Evolutionary conservation across 2,888 invertebrate species (phyloP).

Genomic region (Diarsia brunnea): DNA sequence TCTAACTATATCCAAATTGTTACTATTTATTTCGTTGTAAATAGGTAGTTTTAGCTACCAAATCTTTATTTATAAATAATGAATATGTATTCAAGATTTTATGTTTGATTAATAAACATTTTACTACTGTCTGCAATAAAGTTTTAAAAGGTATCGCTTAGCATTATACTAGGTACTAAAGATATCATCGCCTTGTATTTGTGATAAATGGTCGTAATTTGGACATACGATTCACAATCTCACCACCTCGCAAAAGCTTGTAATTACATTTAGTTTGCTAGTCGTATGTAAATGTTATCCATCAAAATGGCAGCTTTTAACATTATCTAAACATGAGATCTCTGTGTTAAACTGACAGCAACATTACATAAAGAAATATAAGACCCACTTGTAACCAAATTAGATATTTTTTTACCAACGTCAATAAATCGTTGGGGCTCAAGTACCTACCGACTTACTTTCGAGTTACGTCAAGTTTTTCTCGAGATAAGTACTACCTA

Average conservation of each 20-base stretch:
- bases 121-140: constrained; percentile 1
- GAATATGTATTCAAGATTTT: background rate
- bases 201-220: constrained; percentile 14
- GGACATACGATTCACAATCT: constrained; percentile 29
- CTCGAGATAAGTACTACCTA: constrained; percentile 85
- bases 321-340: constrained; percentile 62
- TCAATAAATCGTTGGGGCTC: constrained; percentile 78
- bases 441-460: constrained; percentile 79
- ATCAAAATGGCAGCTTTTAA: constrained; percentile 46
- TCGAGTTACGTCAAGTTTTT: constrained; percentile 82
- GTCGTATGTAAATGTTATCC: constrained; percentile 47
- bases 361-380: constrained; percentile 63
- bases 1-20: background rate
- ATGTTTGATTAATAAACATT: constrained; percentile 6
- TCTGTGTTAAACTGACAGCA: constrained; percentile 63
- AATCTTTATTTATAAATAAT: background rate
- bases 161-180: background rate
- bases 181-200: constrained; percentile 18
- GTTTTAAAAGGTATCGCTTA: background rate
- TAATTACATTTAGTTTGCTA: constrained; percentile 46
- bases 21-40: background rate
- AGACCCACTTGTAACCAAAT: constrained; percentile 67
- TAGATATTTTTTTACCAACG: constrained; percentile 68
- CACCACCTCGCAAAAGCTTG: constrained; percentile 53
- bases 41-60: background rate